phyloP scores from a whole-genome alignment of 1,140 invertebrate genomes.

The Caligus rogercresseyi region DNA sequence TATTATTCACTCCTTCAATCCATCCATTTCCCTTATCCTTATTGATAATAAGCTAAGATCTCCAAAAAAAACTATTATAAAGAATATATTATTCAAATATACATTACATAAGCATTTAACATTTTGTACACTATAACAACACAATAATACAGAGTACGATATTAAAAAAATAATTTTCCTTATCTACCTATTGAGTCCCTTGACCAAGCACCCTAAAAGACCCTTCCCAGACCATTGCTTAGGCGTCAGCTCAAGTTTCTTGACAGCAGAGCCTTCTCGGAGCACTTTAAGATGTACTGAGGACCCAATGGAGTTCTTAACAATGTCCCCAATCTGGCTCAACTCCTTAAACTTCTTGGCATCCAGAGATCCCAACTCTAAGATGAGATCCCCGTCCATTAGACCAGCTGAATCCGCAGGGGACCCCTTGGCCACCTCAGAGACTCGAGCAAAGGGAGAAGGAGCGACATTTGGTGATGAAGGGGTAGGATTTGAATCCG shows the following conservation, averaged over 20 bases:
- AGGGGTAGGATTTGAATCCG: neutral
- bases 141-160: too few relatives aligned
- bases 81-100: too few relatives aligned
- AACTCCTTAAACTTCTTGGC: constrained; percentile 49
- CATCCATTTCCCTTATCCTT: too few relatives aligned
- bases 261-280: constrained; percentile 32
- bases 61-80: too few relatives aligned
- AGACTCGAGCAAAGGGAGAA: constrained; percentile 48
- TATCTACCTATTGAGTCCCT: too few relatives aligned
- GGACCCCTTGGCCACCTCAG: constrained; percentile 50
- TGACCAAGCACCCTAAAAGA: constrained; percentile 53
- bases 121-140: too few relatives aligned
- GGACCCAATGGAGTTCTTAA: constrained; percentile 50
- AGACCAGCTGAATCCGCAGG: constrained; percentile 62
- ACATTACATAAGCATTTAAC: too few relatives aligned
- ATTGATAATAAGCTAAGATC: too few relatives aligned
- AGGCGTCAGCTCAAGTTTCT: constrained; percentile 43
- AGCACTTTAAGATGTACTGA: constrained; percentile 41
- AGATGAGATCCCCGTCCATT: constrained; percentile 46
- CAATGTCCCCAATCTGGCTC: constrained; percentile 42
- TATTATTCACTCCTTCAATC: too few relatives aligned
- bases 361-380: constrained; percentile 67
- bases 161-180: too few relatives aligned
- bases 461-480: constrained; percentile 11
- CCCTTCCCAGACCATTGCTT: constrained; percentile 50